These are phyloP conservation scores for Acropora tenuis DNA, from an alignment of 64 coral and sea anemone species.

Conservation along the genomic window DNA sequence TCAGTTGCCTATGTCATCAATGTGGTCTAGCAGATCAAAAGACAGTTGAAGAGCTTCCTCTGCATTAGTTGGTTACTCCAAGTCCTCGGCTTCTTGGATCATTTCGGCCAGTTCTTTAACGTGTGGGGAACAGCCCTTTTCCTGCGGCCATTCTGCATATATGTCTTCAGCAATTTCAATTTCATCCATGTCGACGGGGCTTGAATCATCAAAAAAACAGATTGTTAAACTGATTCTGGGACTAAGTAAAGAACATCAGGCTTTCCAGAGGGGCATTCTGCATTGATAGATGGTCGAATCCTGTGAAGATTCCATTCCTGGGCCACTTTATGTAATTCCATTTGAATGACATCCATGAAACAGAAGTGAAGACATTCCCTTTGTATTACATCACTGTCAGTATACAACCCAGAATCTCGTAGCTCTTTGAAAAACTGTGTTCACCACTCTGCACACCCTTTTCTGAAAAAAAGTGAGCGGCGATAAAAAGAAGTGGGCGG, in stretches of 20 bases:
- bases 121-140: slow-evolving; percentile 4
- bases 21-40: slow-evolving; percentile 10
- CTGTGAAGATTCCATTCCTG: slow-evolving; percentile 71
- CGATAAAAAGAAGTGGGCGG: no score
- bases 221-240: slow-evolving; percentile 42
- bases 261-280: slow-evolving; percentile 55
- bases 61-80: background rate
- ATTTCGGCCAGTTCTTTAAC: background rate
- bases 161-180: slow-evolving; percentile 42
- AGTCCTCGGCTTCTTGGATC: slow-evolving; percentile 35
- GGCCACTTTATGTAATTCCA: slow-evolving; percentile 68
- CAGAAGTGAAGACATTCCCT: slow-evolving; percentile 72
- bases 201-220: slow-evolving; percentile 3
- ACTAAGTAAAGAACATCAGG: slow-evolving; percentile 75
- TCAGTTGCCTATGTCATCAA: slow-evolving; percentile 24
- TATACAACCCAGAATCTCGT: slow-evolving; percentile 71
- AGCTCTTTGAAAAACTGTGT: slow-evolving; percentile 43
- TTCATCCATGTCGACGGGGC: slow-evolving; percentile 28
- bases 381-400: slow-evolving; percentile 44
- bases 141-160: background rate
- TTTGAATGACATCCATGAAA: slow-evolving; percentile 65
- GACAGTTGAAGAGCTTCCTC: slow-evolving; percentile 22
- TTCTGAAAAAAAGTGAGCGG: background rate
- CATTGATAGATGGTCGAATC: slow-evolving; percentile 58
- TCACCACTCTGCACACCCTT: background rate